Conservation (phyloP, 2,888 invertebrate species). For the Lasioglossum villosulum region DNA sequence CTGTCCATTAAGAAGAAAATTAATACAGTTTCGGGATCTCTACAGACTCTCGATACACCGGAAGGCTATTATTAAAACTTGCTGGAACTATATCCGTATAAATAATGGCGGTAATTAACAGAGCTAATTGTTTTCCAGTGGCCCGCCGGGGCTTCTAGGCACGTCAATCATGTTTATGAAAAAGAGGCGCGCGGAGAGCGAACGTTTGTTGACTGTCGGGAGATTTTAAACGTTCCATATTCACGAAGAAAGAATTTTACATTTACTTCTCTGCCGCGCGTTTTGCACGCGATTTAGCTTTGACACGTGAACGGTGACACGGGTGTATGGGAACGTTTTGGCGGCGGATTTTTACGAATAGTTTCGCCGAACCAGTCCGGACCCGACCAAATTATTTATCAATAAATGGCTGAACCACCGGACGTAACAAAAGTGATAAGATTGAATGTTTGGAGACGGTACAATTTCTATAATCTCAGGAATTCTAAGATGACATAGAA, state of each 20-base stretch:
- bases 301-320: slow-evolving; percentile 22
- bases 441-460: too few species aligned
- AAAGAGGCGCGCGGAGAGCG: background rate
- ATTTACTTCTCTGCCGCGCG: slow-evolving; percentile 62
- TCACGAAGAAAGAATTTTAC: slow-evolving; percentile 64
- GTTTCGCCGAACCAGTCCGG: background rate
- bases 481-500: too few species aligned
- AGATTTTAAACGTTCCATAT: slow-evolving; percentile 64
- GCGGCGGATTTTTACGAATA: background rate
- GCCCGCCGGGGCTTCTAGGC: background rate
- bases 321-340: background rate
- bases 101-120: background rate
- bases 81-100: background rate
- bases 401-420: too few species aligned
- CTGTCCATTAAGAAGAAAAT: background rate
- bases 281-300: slow-evolving; percentile 58
- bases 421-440: too few species aligned
- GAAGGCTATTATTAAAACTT: background rate
- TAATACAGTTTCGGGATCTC: background rate
- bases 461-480: too few species aligned
- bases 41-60: background rate
- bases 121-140: background rate
- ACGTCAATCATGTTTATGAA: slow-evolving; percentile 4
- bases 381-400: background rate
- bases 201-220: slow-evolving; percentile 27